These are phyloP conservation scores for Halichoerus grypus DNA, from an alignment of 2,113 vertebrate species.

Conservation along the genomic window DNA sequence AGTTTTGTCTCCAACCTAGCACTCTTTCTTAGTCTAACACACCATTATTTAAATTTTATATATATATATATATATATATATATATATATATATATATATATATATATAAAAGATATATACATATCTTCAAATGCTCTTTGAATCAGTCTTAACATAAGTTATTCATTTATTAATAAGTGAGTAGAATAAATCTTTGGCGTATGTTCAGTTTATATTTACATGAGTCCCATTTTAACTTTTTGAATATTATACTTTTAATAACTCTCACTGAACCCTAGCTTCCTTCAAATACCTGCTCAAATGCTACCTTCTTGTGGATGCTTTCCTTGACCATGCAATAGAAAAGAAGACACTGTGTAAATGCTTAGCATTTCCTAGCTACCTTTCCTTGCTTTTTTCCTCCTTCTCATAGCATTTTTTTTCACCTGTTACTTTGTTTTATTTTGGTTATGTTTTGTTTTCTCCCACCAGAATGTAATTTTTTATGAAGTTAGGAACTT, in stretches of 20 bases:
- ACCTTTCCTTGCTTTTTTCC: neutral
- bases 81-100: neutral
- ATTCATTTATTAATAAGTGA: neutral
- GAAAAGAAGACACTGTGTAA: neutral
- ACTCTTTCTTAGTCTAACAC: neutral
- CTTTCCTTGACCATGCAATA: neutral
- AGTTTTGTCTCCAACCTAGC: neutral
- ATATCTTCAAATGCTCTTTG: neutral
- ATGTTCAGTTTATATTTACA: neutral
- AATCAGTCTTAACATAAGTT: neutral
- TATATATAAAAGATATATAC: neutral
- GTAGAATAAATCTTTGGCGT: neutral
- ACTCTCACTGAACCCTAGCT: neutral
- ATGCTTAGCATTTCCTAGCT: neutral
- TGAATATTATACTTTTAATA: neutral
- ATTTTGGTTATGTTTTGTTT: neutral
- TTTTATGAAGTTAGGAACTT: neutral
- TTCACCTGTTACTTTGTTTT: neutral
- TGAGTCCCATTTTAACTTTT: slow-evolving; percentile 10
- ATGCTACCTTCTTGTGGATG: neutral
- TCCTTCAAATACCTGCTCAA: neutral
- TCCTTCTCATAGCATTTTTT: neutral
- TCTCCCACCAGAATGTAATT: neutral
- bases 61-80: too few relatives aligned
- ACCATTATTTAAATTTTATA: neutral